Conservation (phyloP, 2,797 vertebrate genomes). For the Novumbra hubbsi region DNA sequence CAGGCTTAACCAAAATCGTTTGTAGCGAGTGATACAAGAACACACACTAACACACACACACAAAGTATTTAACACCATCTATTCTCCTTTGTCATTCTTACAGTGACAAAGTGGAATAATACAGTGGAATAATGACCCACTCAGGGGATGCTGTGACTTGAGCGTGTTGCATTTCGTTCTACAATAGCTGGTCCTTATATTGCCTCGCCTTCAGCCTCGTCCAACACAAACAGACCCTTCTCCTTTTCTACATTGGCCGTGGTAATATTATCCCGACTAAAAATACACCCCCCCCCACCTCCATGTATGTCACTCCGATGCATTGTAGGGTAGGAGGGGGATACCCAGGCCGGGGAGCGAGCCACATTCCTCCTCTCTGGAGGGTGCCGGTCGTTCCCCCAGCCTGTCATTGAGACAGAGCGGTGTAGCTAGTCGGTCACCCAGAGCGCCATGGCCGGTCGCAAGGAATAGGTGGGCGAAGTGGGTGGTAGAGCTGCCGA, state of each 20-base stretch:
- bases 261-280: slow-evolving; percentile 69
- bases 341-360: slow-evolving; percentile 40
- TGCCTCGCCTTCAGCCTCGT: slow-evolving; percentile 24
- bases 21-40: slow-evolving; percentile 4
- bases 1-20: neutral
- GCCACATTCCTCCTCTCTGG: slow-evolving; percentile 44
- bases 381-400: slow-evolving; percentile 41
- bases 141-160: slow-evolving; percentile 3
- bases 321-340: slow-evolving; percentile 10
- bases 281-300: slow-evolving; percentile 70
- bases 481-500: neutral
- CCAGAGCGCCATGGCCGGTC: neutral
- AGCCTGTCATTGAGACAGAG: slow-evolving; percentile 21
- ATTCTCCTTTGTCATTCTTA: neutral
- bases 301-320: slow-evolving; percentile 52
- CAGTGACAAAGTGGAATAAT: neutral
- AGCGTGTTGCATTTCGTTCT: slow-evolving; percentile 7
- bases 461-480: slow-evolving; percentile 2
- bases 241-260: slow-evolving; percentile 46
- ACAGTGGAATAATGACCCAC: no score
- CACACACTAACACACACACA: neutral
- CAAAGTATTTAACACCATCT: neutral
- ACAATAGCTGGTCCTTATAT: slow-evolving; percentile 22
- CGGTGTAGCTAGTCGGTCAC: slow-evolving; percentile 6
- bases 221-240: slow-evolving; percentile 10